Evolutionary conservation across 2,888 invertebrate species (phyloP).

Genomic region (Diarsia brunnea): DNA sequence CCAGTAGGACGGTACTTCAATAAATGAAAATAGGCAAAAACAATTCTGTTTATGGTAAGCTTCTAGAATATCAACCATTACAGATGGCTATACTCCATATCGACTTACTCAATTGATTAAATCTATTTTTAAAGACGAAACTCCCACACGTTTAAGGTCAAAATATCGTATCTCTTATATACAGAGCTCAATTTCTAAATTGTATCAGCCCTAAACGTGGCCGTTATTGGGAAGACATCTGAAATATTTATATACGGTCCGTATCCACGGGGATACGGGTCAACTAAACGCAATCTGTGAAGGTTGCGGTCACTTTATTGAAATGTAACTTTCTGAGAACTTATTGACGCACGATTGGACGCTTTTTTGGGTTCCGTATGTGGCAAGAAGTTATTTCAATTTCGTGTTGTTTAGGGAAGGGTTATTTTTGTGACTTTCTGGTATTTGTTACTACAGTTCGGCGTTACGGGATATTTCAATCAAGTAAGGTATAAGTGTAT

Average conservation of each 20-base stretch:
- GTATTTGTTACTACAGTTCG: background rate
- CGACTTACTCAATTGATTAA: too few relatives aligned
- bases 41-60: background rate
- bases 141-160: background rate
- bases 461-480: background rate
- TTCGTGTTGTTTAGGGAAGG: background rate
- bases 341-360: conserved; percentile 50
- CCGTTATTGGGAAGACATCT: conserved; percentile 47
- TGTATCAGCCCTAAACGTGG: conserved; percentile 28
- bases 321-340: conserved; percentile 59
- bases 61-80: background rate
- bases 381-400: conserved; percentile 23
- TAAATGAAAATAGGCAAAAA: background rate
- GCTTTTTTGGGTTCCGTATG: conserved; percentile 23
- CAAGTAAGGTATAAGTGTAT: too few relatives aligned
- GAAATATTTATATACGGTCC: conserved; percentile 62
- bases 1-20: background rate
- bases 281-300: conserved; percentile 59
- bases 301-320: conserved; percentile 59
- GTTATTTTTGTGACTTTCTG: background rate
- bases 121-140: background rate
- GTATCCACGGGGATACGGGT: conserved; percentile 46
- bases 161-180: conserved; percentile 11
- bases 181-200: conserved; percentile 41
- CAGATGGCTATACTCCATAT: background rate